phyloP scores from a whole-genome alignment of 1,140 invertebrate genomes.

The Drosophila pseudoananassae region DNA sequence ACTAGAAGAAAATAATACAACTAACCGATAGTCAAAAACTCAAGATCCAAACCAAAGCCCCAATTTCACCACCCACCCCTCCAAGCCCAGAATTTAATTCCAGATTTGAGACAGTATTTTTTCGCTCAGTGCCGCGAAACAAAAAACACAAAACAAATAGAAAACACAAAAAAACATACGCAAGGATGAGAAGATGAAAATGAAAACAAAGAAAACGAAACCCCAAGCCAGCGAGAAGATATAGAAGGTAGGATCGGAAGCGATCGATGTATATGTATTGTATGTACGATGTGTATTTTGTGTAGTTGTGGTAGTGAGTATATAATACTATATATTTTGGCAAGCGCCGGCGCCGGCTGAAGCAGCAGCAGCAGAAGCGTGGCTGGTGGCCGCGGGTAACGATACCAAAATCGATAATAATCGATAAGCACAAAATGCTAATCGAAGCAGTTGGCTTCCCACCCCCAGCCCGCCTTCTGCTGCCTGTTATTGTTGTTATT shows the following conservation, averaged over 20 bases:
- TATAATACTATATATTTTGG: slow-evolving; percentile 49
- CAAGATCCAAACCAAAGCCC: slow-evolving; percentile 2
- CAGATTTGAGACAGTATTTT: slow-evolving; percentile 5
- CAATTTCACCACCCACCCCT: not conserved
- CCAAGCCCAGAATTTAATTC: slow-evolving; percentile 2
- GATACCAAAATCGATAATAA: no score
- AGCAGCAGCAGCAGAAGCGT: slow-evolving; percentile 39
- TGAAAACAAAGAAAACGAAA: slow-evolving; percentile 14
- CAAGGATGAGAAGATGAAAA: not conserved
- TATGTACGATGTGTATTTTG: slow-evolving; percentile 57
- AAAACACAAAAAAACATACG: not conserved
- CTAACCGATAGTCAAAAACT: not conserved
- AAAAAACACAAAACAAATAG: not conserved
- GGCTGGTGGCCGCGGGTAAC: not conserved
- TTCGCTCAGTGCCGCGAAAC: slow-evolving; percentile 1
- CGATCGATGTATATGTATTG: slow-evolving; percentile 45
- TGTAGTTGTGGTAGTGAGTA: slow-evolving; percentile 38
- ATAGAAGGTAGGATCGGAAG: slow-evolving; percentile 47
- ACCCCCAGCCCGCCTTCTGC: slow-evolving; percentile 27
- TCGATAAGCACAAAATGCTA: not conserved
- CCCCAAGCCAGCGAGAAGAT: slow-evolving; percentile 60
- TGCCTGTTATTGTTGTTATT: slow-evolving; percentile 78
- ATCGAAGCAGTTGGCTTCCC: not conserved
- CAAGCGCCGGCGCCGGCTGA: slow-evolving; percentile 75
- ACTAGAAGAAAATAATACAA: slow-evolving; percentile 3